Base-by-base conservation (phyloP, 2,113 vertebrate genomes). In the Alces alces region DNA sequence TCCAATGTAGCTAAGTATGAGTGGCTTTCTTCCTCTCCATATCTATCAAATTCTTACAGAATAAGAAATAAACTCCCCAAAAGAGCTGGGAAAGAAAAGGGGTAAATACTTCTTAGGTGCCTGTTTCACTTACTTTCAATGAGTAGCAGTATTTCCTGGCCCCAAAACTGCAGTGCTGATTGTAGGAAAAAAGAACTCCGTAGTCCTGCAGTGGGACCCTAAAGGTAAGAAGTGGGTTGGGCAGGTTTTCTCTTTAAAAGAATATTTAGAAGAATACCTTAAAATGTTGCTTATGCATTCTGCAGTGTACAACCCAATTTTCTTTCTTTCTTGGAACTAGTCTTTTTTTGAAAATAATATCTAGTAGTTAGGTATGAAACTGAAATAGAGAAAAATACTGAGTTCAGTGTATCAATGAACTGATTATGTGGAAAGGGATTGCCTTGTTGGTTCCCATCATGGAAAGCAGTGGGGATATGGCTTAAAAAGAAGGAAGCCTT, bases 161-260 rank as follows among this genome's bases (percentile, higher is more conserved):
- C 12, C 54, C n/a, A 57, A 83, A 95, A 52, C 33, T 84, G 25
- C 15, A 21, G 50, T 23, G 58, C 33, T 93, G 33, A 52, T 88
- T 47, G 17, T 43, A 85, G 70, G 45, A 91, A 84, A 96, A 85
- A 93, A 95, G 54, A 91, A 80, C 12, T 58, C 33, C 23, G 21
- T 84, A 66, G 14, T 85, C 45, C 95, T 80, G 47, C 6, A 89
- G 28, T 91, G n/a, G 28, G 23, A 92, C 17, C 36, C 27, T 87
- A 93, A 91, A 95, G 85, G 25, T 83, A 86, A 60, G 66, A 95
- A 60, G 28, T 93, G 16, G 47, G 16, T 78, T 64, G 30, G 57
- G 19, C 80, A 85, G n/a, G 8, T 94, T 85, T 95, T 97, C 58
- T 93, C 73, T 96, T 80, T 89, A 30, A 84, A 96, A 94, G 45